Percentiles rank a stretch among this genome's conserved stretches.
These are phyloP conservation scores for Diaperis boleti DNA, from an alignment of 2,888 invertebrate genomes.

Conservation along the genomic window DNA sequence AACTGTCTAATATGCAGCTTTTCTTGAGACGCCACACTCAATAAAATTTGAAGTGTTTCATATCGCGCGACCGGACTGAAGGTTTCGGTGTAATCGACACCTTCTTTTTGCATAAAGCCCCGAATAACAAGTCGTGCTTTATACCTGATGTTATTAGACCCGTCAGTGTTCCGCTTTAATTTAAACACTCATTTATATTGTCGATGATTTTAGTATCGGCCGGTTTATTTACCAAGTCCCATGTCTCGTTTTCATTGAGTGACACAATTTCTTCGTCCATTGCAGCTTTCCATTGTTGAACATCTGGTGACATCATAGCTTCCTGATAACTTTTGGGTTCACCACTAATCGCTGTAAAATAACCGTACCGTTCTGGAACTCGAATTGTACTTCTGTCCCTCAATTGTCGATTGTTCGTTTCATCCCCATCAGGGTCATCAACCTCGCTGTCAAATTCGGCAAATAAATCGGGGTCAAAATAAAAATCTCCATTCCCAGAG, in stretches of 20 bases:
- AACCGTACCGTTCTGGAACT: too few relatives aligned
- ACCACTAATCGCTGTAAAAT: too few relatives aligned
- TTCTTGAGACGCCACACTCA: constrained; percentile 49
- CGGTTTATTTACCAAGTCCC: constrained; percentile 42
- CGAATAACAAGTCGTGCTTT: constrained; percentile 54
- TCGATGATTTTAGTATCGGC: constrained; percentile 36
- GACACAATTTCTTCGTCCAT: constrained; percentile 46
- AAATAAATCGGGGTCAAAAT: too few relatives aligned
- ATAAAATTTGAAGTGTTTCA: constrained; percentile 49
- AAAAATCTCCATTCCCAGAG: too few relatives aligned
- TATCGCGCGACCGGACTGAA: constrained; percentile 54
- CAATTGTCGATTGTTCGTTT: neutral
- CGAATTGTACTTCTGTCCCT: too few relatives aligned
- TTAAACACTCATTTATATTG: constrained; percentile 42
- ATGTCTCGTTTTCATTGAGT: constrained; percentile 46
- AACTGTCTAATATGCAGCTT: constrained; percentile 50
- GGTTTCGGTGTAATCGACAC: constrained; percentile 54
- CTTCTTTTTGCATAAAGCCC: constrained; percentile 49
- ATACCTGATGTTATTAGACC: constrained; percentile 50
- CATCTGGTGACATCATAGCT: constrained; percentile 39
- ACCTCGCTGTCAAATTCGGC: too few relatives aligned
- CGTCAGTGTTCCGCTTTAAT: constrained; percentile 43
- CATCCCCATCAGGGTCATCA: neutral
- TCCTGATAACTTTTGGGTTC: constrained; percentile 40
- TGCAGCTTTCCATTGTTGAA: constrained; percentile 45